Evolutionary conservation across 2,797 vertebrate genomes (phyloP).

Genomic region (Spinus olivaceus): DNA sequence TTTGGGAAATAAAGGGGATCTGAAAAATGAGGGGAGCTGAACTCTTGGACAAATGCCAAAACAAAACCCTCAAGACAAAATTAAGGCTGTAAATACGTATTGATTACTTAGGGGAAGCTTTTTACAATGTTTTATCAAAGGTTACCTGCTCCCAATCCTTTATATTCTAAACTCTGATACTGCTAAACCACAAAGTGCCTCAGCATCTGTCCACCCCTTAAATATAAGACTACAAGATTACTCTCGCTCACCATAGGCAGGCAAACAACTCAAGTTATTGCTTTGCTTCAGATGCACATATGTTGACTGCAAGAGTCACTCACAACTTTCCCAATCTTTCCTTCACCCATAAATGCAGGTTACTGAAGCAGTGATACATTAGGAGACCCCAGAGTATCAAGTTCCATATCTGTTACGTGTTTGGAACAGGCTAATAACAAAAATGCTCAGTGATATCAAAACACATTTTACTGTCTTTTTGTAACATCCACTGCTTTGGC

Average conservation of each 20-base stretch:
- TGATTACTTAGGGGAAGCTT: constrained; percentile 30
- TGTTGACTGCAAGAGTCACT: not conserved
- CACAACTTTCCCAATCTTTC: not conserved
- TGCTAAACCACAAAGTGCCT: not conserved
- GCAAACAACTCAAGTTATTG: not conserved
- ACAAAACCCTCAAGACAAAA: constrained; percentile 12
- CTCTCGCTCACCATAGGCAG: not conserved
- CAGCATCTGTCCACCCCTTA: not conserved
- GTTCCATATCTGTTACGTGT: not conserved
- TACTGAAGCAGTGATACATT: not conserved
- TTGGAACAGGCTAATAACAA: not conserved
- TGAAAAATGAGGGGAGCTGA: not conserved
- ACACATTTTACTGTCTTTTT: not conserved
- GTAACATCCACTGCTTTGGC: not conserved
- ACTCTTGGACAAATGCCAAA: constrained; percentile 2
- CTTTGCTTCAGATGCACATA: not conserved
- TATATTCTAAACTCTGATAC: not conserved
- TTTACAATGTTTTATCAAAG: constrained; percentile 29
- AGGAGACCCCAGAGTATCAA: not conserved
- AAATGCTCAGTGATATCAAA: not conserved
- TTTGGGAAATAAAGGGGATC: constrained; percentile 42
- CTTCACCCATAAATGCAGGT: not conserved
- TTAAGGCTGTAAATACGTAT: constrained; percentile 40
- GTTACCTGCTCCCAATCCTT: constrained; percentile 4
- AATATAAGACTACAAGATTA: not conserved